These are phyloP conservation scores for Coenobita brevimanus DNA, from an alignment of 1,140 invertebrate species.

Conservation along the genomic window DNA sequence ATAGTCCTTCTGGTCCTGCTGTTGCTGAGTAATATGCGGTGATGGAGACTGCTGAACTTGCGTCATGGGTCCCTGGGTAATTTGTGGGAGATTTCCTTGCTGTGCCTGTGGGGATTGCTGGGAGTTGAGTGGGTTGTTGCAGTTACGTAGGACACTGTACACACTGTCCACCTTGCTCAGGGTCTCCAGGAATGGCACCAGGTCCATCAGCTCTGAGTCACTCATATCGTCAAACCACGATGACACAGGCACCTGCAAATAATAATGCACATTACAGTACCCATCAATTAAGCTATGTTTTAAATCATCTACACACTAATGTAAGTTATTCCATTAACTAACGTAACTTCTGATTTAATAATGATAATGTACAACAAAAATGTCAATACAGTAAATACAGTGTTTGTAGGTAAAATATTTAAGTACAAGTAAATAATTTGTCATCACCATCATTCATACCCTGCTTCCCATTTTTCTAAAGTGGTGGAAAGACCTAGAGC, in stretches of 20 bases:
- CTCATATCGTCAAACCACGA: conserved; percentile 99
- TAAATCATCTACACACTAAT: too few relatives aligned
- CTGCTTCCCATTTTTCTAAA: too few relatives aligned
- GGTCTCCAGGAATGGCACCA: conserved; percentile 97
- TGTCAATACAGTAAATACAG: too few relatives aligned
- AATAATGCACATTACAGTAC: background rate
- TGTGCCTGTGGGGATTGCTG: conserved; percentile 39
- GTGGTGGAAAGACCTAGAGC: too few relatives aligned
- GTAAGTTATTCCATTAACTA: too few relatives aligned
- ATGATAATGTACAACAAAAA: too few relatives aligned
- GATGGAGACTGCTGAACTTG: conserved; percentile 55
- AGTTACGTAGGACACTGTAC: conserved; percentile 90
- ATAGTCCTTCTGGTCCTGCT: conserved; percentile 54
- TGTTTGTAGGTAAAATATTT: too few relatives aligned
- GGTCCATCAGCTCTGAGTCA: conserved; percentile 93
- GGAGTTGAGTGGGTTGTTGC: conserved; percentile 60
- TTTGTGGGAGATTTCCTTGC: conserved; percentile 46
- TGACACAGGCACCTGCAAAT: conserved; percentile 90
- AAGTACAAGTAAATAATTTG: too few relatives aligned
- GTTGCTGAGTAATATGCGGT: conserved; percentile 48
- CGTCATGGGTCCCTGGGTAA: conserved; percentile 62
- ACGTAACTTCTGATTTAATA: too few relatives aligned
- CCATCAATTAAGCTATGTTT: too few relatives aligned
- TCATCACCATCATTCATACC: too few relatives aligned
- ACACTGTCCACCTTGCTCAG: conserved; percentile 95